Conservation (phyloP, 2,113 vertebrate species). For the Daboia siamensis region DNA sequence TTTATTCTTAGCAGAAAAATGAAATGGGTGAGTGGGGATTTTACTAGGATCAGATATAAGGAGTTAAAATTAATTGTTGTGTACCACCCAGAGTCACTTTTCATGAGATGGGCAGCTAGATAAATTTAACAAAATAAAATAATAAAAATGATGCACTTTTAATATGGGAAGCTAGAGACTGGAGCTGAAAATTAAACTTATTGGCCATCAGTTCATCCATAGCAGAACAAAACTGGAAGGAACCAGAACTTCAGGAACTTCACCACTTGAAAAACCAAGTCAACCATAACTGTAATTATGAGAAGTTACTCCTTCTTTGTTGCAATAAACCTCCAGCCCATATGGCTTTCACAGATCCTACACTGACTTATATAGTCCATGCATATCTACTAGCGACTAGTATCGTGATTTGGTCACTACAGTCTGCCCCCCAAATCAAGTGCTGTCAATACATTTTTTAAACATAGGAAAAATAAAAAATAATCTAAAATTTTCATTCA, state of each 20-base stretch:
- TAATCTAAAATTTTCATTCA: background rate
- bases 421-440: background rate
- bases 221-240: accelerated
- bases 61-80: background rate
- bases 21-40: background rate
- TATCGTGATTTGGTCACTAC: background rate
- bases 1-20: background rate
- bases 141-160: background rate
- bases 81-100: background rate
- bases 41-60: background rate
- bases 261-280: background rate
- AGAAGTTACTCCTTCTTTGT: constrained; percentile 78
- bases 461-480: background rate
- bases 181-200: background rate
- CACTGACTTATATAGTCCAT: constrained; percentile 92
- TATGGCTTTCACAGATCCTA: constrained; percentile 84
- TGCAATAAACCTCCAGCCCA: constrained; percentile 97
- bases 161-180: background rate
- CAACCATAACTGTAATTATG: background rate
- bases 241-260: accelerated
- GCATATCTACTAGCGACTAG: constrained; percentile 76
- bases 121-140: background rate
- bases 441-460: background rate
- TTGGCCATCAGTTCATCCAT: background rate
- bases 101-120: background rate